Base-by-base conservation (phyloP, 2,113 vertebrate species). In the Cephalopholis sonnerati region DNA sequence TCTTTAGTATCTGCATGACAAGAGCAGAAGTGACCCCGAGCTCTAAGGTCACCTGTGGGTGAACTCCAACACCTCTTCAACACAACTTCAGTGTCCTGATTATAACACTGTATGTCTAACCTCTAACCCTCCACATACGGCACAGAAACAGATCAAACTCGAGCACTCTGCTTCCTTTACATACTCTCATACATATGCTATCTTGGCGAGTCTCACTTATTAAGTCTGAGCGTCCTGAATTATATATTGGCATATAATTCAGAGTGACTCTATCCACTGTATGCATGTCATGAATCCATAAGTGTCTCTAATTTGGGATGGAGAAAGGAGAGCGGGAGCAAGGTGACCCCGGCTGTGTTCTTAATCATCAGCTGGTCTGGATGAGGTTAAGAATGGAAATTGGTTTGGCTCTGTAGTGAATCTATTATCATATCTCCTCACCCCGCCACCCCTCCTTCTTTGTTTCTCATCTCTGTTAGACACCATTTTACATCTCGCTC, bases 371-470 rank as follows among this genome's bases (percentile, higher is more conserved):
- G 80, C 83, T 90, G 92, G 87, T 89, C 84, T 78, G 89, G 85
- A 87, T 62, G 87, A 90, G 91, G 92, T 93, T 91, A 92, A 92
- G 88, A 89, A 89, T 87, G 91, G 85, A 93, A 93, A 94, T 93
- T 94, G 93, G 76, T 92, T 92, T 71, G 88, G 80, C 89, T 91
- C 79, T 77, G 82, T 83, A 51, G 71, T 87, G 93, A 94, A 94
- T 93, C 82, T 91, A 91, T 93, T 93, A 93, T 87, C 89, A 84
- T 90, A 80, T 91, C 88, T 90, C 61, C 63, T 81, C 80, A 6
- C n/a, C 84, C 80, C 63, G 59, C 54, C 54, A 7, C 61, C 82
- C 79, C 74, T 73, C 74, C 63, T 46, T 70, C 84, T 88, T 90
- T 92, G 86, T 93, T 87, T 90, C 78, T 85, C 81, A 74, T 89